Percentiles rank a stretch among this genome's conserved stretches.
Conservation (phyloP, 2,797 vertebrate genomes). For the Heliangelus exortis region DNA sequence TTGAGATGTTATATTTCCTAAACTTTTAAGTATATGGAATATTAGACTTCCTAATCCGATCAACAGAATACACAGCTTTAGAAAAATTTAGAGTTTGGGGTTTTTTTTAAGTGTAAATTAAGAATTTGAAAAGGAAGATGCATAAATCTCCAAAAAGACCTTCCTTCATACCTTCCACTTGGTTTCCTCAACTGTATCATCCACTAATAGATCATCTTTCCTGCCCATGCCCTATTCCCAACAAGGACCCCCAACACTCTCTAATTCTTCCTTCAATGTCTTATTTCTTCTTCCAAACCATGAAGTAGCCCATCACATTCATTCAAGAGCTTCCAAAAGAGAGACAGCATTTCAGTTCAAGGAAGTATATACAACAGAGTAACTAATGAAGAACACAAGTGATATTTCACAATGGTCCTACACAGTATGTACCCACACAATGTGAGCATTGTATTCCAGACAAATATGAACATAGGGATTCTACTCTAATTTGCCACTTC, state of each 20-base stretch:
- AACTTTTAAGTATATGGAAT: not conserved
- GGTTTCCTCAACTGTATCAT: not conserved
- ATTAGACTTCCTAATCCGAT: not conserved
- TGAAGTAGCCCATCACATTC: not conserved
- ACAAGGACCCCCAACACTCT: accelerated
- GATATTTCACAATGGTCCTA: not conserved
- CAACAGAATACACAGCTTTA: not conserved
- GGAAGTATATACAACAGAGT: not conserved
- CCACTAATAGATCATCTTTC: not conserved
- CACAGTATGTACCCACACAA: not conserved
- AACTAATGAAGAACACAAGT: not conserved
- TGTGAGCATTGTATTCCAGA: not conserved
- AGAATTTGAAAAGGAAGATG: not conserved
- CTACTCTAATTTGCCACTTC: not conserved
- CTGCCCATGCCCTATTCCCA: not conserved
- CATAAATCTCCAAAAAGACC: not conserved
- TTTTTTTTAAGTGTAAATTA: not conserved
- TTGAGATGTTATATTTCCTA: not conserved
- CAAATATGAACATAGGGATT: not conserved
- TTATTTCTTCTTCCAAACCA: not conserved
- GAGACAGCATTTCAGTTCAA: not conserved
- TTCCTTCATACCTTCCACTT: not conserved
- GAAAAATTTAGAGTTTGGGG: not conserved
- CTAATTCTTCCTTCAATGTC: not conserved
- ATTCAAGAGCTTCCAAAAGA: not conserved